Evolutionary conservation across 2,113 vertebrate genomes (phyloP), one percentile per base, ranked within the genome.

Genomic region (Hypocryptadius cinnamomeus): DNA sequence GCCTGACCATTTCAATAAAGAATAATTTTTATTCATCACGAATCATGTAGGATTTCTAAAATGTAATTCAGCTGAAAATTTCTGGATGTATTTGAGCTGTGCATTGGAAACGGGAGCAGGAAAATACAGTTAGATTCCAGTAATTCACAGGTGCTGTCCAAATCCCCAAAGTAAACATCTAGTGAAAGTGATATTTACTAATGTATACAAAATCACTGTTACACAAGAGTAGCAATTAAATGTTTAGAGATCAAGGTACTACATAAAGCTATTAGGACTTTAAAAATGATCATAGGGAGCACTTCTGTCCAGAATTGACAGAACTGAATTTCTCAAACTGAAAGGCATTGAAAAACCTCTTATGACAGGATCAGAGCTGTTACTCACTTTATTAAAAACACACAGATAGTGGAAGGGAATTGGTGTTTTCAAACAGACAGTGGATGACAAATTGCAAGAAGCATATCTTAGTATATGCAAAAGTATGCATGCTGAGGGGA

Each of bases 101-200:
- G 94, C 92, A 96, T 97, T 98, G 97, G 95, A 97, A 97, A 94
- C 50, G 95, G 89, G 92, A 97, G 96, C 79, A 90, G 89, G 92
- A 97, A 95, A 97, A 97, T 84, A 93, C 85, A 94, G 96, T 95
- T 93, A 96, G 88, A 95, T 92, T 97, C 90, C 90, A 95, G 94
- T 96, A 97, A 97, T 96, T 97, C 97, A 96, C 96, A 97, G 97
- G 97, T 98, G 97, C 96, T 94, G 95, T 96, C 88, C 95, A 97
- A 97, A 97, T 97, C 97, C 96, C 97, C 92, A 85, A 97, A 97
- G 98, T 96, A 98, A 98, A 98, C 97, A 98, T 96, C 96, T 96
- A 97, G 95, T 89, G 86, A 97, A 96, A 96, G 96, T 97, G 97
- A 97, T 98, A 98, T 98, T 98, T 98, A 96, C 97, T 97, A 97